Base-by-base conservation (phyloP, 2,888 invertebrate genomes). In the Agonopterix alstromeriana region DNA sequence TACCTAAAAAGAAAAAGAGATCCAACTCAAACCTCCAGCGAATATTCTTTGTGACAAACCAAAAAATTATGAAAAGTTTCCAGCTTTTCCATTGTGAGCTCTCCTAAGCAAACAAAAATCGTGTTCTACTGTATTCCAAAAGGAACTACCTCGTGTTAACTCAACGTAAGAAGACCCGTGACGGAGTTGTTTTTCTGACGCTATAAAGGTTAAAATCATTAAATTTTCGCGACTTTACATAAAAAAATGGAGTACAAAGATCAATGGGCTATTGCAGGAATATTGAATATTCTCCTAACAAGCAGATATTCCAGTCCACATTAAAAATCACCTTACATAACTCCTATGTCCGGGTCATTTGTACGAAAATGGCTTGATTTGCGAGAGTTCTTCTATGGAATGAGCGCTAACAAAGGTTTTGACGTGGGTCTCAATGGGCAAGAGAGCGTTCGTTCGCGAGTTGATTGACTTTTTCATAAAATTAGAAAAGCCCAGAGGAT, bases 261-360 rank as follows among this genome's bases (percentile, higher is more conserved):
- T 68, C 73, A 70, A 65, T 73, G 61, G 55, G 67, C 66, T 74
- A 71, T 68, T 59, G 54, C 50, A 53, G 60, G 61, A 60, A 65
- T 78, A 77, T 78, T 73, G 73, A 73, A 73, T 78, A 76, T 73
- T 65, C 65, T 61, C 63, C 57, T 65, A 65, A 67, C 69, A 68
- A 65, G 57, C 60, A 60, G 8, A 1, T 27, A 27, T 7, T 3
- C 3, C 27, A 27, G 27, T 27, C 27, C 5, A 3, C 27, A 27
- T 27, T 27, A 27, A 27, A 5, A 27, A 27, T 27, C 27, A 27
- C 27, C 27, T 27, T 27, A 27, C 27, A 27, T 27, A 27, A 5
- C 27, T 27, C 27, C 27, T 27, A 27, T 27, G 27, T 27, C 27
- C 27, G 1, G 5, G 27, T 27, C 27, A 27, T 27, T 27, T 27